phyloP scores from a whole-genome alignment of 2,113 vertebrate species.

The Hippolais icterina region DNA sequence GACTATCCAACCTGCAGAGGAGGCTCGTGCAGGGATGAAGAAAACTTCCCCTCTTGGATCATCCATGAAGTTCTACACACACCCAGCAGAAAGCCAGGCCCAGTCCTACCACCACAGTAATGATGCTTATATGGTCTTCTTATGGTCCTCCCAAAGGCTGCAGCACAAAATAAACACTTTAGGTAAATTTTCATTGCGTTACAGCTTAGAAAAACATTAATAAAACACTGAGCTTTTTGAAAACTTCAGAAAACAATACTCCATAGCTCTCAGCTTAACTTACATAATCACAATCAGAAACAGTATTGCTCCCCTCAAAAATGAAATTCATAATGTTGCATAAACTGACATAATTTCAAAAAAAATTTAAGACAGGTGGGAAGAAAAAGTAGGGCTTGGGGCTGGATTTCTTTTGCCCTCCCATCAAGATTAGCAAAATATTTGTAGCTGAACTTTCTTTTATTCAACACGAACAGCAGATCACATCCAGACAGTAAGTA shows the following conservation, averaged over 20 bases:
- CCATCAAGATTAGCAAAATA: not conserved
- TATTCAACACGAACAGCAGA: not conserved
- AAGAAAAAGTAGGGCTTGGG: not conserved
- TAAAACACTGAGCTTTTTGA: not conserved
- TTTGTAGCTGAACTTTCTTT: not conserved
- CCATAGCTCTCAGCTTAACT: not conserved
- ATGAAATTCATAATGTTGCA: not conserved
- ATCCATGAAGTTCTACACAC: rapidly evolving
- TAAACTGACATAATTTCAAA: not conserved
- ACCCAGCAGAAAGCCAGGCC: not conserved
- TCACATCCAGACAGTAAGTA: not conserved
- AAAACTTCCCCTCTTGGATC: not conserved
- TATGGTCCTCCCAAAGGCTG: not conserved
- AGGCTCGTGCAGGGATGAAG: not conserved
- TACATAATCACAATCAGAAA: not conserved
- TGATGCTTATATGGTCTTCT: not conserved
- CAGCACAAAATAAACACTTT: not conserved
- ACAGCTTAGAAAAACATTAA: not conserved
- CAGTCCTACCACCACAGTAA: not conserved
- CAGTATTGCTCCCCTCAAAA: not conserved
- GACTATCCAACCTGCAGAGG: not conserved
- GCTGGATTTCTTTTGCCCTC: not conserved
- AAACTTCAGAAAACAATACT: not conserved
- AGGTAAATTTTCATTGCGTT: not conserved
- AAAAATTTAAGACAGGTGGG: not conserved